Conservation (phyloP, 2,888 invertebrate genomes). For the Chloroclystis v-ata region DNA sequence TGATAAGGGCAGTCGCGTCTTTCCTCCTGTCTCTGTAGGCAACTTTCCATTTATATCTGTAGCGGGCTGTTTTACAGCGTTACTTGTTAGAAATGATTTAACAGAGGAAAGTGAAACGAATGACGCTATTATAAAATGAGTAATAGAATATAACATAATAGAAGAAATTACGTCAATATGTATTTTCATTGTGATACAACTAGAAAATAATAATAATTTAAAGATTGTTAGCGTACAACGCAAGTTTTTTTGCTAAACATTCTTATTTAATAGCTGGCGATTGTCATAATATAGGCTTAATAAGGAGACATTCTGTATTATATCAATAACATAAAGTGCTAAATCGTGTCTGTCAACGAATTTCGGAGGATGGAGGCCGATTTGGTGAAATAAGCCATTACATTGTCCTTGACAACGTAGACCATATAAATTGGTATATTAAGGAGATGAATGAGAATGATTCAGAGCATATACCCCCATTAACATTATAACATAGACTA, state of each 20-base stretch:
- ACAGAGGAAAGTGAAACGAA: neutral
- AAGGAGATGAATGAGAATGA: constrained; percentile 31
- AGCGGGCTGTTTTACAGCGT: constrained; percentile 26
- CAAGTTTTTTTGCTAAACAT: too few relatives aligned
- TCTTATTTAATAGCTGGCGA: too few relatives aligned
- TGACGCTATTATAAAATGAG: neutral
- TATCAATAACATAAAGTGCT: constrained; percentile 58
- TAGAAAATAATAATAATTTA: neutral
- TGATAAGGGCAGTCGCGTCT: constrained; percentile 53
- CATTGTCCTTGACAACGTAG: constrained; percentile 30
- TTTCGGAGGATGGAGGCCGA: constrained; percentile 39
- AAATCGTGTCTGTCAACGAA: constrained; percentile 53
- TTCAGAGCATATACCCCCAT: constrained; percentile 25
- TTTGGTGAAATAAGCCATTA: constrained; percentile 39
- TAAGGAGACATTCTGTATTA: too few relatives aligned
- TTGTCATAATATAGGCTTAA: neutral
- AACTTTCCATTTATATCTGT: constrained; percentile 32
- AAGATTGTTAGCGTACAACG: too few relatives aligned
- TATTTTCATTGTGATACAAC: too few relatives aligned
- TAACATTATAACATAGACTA: constrained; percentile 20
- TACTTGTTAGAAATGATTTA: neutral
- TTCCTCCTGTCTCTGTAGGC: constrained; percentile 35
- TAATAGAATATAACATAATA: neutral
- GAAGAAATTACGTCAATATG: neutral
- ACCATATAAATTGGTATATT: constrained; percentile 35